Percentiles rank a stretch among this genome's conserved stretches.
Evolutionary conservation across 2,797 vertebrate species (phyloP).

Genomic region (Sebastes itinus): DNA sequence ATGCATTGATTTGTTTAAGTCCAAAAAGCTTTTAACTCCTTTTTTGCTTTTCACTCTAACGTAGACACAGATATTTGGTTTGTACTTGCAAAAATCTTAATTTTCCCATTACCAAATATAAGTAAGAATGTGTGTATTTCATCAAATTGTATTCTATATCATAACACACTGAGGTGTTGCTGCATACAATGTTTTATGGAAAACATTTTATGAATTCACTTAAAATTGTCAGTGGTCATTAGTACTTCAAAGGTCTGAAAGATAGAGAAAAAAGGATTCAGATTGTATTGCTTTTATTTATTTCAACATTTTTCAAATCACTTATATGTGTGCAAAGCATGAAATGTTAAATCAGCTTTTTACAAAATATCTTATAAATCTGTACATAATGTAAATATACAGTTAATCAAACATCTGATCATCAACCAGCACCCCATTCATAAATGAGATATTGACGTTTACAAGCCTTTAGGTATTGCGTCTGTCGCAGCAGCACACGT

Average conservation of each 20-base stretch:
- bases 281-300: neutral
- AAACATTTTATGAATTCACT: neutral
- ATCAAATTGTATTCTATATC: neutral
- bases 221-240: neutral
- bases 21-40: neutral
- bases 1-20: neutral
- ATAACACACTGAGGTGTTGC: too few relatives aligned
- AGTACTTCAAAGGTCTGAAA: neutral
- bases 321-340: neutral
- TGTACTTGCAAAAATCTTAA: neutral
- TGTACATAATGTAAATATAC: neutral
- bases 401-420: neutral
- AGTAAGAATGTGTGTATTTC: neutral
- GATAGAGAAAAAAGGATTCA: neutral
- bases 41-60: neutral
- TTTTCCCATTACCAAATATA: neutral
- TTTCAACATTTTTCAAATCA: neutral
- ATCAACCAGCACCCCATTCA: neutral
- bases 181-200: neutral
- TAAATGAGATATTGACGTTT: neutral
- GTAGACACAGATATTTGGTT: neutral
- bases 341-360: neutral
- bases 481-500: neutral
- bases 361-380: neutral
- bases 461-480: neutral